Conservation (phyloP, 2,797 vertebrate species). For the Hemitrygon akajei region DNA sequence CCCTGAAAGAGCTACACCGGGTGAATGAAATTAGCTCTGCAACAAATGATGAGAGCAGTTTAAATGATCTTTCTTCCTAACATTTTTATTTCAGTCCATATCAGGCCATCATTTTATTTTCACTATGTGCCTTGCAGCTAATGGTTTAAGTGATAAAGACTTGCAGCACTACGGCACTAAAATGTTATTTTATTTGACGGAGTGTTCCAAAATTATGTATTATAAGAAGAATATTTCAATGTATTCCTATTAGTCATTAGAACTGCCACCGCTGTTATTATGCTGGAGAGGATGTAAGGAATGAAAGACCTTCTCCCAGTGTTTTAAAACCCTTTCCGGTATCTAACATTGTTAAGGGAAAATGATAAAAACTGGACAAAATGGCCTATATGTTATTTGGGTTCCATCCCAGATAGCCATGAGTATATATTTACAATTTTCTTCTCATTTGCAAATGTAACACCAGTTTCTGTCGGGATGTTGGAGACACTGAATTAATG, state of each 20-base stretch:
- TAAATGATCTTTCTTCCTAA: constrained; percentile 17
- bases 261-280: background rate
- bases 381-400: background rate
- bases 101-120: constrained; percentile 16
- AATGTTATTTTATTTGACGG: constrained; percentile 30
- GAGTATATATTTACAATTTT: background rate
- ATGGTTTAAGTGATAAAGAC: constrained; percentile 18
- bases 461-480: background rate
- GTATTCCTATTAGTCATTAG: background rate
- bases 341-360: background rate
- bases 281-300: background rate
- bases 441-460: background rate
- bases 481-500: background rate
- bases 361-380: constrained; percentile 9
- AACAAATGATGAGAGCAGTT: constrained; percentile 9
- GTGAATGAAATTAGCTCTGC: constrained; percentile 28
- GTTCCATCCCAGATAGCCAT: background rate
- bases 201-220: constrained; percentile 12
- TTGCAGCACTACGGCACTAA: background rate
- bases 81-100: constrained; percentile 27
- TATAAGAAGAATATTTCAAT: constrained; percentile 17
- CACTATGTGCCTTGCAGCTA: constrained; percentile 25
- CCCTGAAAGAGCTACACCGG: constrained; percentile 1
- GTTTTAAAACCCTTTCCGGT: background rate
- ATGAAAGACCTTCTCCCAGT: background rate